A percentile compares a stretch with the other conserved stretches of the same genome.
Evolutionary conservation across 2,888 invertebrate species (phyloP).

Genomic region (Zaprionus bogoriensis): DNA sequence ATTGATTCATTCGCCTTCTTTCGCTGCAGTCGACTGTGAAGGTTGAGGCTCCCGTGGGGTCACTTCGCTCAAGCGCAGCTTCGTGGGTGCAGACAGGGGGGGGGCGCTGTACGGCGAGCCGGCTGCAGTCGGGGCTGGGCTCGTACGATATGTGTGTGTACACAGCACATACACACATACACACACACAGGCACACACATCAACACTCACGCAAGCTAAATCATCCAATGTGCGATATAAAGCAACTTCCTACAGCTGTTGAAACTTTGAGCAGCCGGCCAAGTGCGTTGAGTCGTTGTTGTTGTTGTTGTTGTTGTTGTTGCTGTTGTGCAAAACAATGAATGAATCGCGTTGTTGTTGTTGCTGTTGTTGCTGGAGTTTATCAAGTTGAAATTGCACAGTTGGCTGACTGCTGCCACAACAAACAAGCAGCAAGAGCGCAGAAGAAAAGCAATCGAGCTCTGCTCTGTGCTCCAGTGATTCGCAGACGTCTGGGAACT

Average conservation of each 20-base stretch:
- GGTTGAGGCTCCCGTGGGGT: slow-evolving; percentile 53
- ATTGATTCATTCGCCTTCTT: neutral
- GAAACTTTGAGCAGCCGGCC: slow-evolving; percentile 50
- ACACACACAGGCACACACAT: neutral
- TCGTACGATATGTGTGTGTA: neutral
- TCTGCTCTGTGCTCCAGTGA: neutral
- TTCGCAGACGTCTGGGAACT: neutral
- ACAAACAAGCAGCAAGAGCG: slow-evolving; percentile 24
- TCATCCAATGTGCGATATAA: slow-evolving; percentile 40
- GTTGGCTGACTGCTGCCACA: slow-evolving; percentile 61
- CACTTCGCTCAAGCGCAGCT: slow-evolving; percentile 61
- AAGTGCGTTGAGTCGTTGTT: slow-evolving; percentile 49
- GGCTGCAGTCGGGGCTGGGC: slow-evolving; percentile 22
- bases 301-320: slow-evolving; percentile 8
- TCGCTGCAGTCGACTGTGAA: slow-evolving; percentile 35
- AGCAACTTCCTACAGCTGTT: slow-evolving; percentile 67
- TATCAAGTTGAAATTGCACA: slow-evolving; percentile 67
- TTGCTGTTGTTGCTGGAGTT: slow-evolving; percentile 31
- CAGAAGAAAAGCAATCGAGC: neutral
- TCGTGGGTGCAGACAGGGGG: slow-evolving; percentile 53
- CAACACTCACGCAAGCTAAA: slow-evolving; percentile 10
- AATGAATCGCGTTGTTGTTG: slow-evolving; percentile 59
- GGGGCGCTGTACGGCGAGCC: neutral
- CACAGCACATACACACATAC: slow-evolving; percentile 9
- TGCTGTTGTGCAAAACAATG: slow-evolving; percentile 51